Base-by-base conservation (phyloP, 2,797 vertebrate species). In the Lepilemur ruficaudatus region DNA sequence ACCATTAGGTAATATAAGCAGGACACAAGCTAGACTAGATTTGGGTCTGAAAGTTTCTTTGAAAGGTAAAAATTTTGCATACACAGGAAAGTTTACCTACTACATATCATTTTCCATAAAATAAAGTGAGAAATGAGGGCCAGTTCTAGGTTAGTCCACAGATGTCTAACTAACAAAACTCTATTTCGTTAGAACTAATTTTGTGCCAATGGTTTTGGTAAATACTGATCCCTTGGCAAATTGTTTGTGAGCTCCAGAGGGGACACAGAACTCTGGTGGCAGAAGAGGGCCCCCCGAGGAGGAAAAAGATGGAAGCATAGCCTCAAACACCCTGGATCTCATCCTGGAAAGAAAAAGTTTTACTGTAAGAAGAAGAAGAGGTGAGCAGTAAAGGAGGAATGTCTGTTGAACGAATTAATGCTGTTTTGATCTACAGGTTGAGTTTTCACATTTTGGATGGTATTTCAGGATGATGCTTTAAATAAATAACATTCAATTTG, bases 381-480 rank as follows among this genome's bases (percentile, higher is more conserved):
- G 11, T n/a, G 28, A 79, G 23, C 14, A 69, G 75, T 38, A 46
- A 46, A 32, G 6, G 9, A 72, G 14, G 17, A 23, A 72, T 52
- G 23, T 65, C 38, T 86, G 22, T 48, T 92, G 13, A 76, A 82
- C 57, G 69, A 43, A 82, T 69, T 75, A 70, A 57, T 23, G 22
- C 5, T n/a, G 2, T 89, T 89, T 76, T 48, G 5, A 81, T 82
- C 23, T 63, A 48, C 4, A 41, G 46, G 2, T 85, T 80, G 41
- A 76, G 2, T 93, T 95, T 88, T 23, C 70, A 89, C 3, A 43
- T 70, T 93, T 69, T 43, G 52, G 28, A 43, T 75, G 38, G 12
- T 41, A 84, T 76, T 96, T 94, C 70, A 91, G 50, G 30, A 81
- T 46, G 30, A 76, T 59, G 6, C 0, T 89, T 75, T 59, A 70